These are phyloP conservation scores for Hemicrepidius hirtus DNA, from an alignment of 2,888 invertebrate species.

Conservation along the genomic window DNA sequence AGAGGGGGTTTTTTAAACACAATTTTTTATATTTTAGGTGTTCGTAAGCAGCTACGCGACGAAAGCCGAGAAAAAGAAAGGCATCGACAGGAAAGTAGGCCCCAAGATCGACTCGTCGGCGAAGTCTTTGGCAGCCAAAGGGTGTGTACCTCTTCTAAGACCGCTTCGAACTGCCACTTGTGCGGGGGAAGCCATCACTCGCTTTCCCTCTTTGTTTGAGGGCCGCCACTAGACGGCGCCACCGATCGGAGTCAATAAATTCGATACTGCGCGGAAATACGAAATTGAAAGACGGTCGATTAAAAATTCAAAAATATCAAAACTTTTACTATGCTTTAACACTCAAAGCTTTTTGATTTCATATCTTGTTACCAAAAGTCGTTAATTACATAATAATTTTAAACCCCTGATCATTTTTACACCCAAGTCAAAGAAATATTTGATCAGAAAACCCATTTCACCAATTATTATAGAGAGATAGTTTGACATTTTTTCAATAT, in stretches of 20 bases:
- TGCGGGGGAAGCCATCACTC: constrained; percentile 66
- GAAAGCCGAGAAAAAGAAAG: constrained; percentile 70
- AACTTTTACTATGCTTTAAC: background rate
- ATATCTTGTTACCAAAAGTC: too few species aligned
- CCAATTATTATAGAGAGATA: too few species aligned
- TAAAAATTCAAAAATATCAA: constrained; percentile 49
- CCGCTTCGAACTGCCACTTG: constrained; percentile 60
- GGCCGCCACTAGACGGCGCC: constrained; percentile 63
- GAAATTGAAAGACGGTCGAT: constrained; percentile 55
- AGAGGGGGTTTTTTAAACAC: background rate
- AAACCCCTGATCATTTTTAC: too few species aligned
- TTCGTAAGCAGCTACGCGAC: constrained; percentile 67
- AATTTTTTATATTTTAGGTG: constrained; percentile 57
- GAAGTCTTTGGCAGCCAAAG: constrained; percentile 81
- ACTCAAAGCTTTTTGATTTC: too few species aligned
- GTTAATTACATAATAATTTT: background rate
- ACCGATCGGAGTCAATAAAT: constrained; percentile 69
- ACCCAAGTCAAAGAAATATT: too few species aligned
- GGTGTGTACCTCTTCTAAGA: constrained; percentile 74
- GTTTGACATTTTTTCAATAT: too few species aligned
- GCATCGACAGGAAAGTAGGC: constrained; percentile 69
- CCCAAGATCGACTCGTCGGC: constrained; percentile 75
- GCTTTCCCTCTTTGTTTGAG: constrained; percentile 63
- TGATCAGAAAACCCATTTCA: too few species aligned
- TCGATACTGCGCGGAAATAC: constrained; percentile 69